Evolutionary conservation across 2,888 invertebrate species (phyloP), one percentile per base, ranked within the genome.

Genomic region (Dioctria linearis): DNA sequence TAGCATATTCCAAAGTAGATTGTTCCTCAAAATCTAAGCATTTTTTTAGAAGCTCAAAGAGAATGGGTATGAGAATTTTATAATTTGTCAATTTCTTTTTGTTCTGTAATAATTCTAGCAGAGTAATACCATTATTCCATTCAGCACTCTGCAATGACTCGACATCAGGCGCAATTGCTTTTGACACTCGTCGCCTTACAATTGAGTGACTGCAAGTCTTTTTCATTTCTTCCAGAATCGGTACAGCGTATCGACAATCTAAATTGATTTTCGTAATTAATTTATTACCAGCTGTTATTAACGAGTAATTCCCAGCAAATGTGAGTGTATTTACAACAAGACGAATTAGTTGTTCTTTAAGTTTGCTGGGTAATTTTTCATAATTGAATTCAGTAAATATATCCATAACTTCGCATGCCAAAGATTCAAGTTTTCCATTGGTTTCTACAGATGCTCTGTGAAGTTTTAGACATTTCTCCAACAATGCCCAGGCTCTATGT

Each of bases 1-100:
- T 97, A 0, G 95, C 92, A 86, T 98, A 98, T 87, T 98, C 98
- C 0, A 95, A 92, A 25, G 93, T 91, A 2, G 93, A 92, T 85
- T 96, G 95, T 83, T 95, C 94, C 85, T 96, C 96, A 84, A 95
- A 93, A 82, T 93, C 91, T 59, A 97, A 88, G 83, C 96, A 96
- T 88, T 92, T 93, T 85, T 94, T 93, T 11, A 98, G 87, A 67
- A 97, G 88, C 80, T 94, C 93, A 86, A 98, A 97, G 0, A 97
- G 88, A 3, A 93, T 86, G 0, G 94, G 92, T n/a, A 97, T 90
- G 65, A 98, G 90, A 0, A 91, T 84, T 78, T 92, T 91, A 11
- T 93, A 90, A 67, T 94, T 91, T 0, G 90, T 87, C 83, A 98
- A 91, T 87, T 94, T 95, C 87, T 95, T 94, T 86, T 97, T 96